A percentile compares a stretch with the other conserved stretches of the same genome.
phyloP scores from a whole-genome alignment of 2,113 vertebrate species.

The Oceanodroma tethys region DNA sequence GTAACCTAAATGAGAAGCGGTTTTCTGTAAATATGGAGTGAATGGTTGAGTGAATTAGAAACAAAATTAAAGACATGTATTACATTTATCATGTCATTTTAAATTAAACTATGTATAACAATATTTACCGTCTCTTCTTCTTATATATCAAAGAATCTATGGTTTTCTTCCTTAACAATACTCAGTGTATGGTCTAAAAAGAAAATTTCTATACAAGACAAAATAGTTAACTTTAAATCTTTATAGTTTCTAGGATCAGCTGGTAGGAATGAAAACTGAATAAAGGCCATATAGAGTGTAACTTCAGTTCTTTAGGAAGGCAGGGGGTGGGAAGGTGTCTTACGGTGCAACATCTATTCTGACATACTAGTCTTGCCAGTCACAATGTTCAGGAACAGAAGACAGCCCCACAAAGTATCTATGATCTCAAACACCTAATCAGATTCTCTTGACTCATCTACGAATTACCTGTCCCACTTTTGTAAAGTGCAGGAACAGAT shows the following conservation, averaged over 20 bases:
- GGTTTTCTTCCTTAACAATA: neutral
- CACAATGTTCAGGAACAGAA: neutral
- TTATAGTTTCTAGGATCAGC: neutral
- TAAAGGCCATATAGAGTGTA: neutral
- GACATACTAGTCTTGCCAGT: neutral
- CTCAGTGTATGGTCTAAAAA: neutral
- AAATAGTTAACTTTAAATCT: neutral
- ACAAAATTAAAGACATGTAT: slow-evolving; percentile 7
- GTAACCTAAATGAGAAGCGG: slow-evolving; percentile 52
- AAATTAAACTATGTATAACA: neutral
- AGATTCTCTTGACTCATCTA: neutral
- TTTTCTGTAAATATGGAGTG: slow-evolving; percentile 52
- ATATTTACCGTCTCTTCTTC: neutral
- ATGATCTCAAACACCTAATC: neutral
- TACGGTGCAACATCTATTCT: neutral
- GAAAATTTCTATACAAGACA: neutral
- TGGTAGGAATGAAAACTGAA: neutral
- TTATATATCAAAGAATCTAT: neutral
- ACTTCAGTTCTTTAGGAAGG: neutral
- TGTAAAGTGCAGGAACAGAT: neutral
- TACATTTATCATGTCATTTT: neutral
- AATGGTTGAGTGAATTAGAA: slow-evolving; percentile 42
- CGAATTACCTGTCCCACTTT: neutral
- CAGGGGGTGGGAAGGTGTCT: rapidly evolving
- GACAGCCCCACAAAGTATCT: neutral